A percentile compares a stretch with the other conserved stretches of the same genome.
Conservation (phyloP, 30 jellyfish, hydroid and myxozoan species). For the Hydractinia echinata region DNA sequence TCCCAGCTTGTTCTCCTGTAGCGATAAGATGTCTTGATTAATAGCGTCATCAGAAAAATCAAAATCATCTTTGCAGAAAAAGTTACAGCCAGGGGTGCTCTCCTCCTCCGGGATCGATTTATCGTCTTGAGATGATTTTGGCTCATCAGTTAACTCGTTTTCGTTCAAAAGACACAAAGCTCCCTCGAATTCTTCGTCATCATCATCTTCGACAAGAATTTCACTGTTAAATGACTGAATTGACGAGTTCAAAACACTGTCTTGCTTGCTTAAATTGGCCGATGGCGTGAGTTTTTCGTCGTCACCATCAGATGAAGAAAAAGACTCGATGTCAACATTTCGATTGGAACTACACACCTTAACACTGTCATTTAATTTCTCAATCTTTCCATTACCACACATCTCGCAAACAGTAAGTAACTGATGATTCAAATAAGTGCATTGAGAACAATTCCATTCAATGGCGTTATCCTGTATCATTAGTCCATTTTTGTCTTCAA, state of each 20-base stretch:
- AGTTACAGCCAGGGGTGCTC: no score
- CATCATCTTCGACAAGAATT: neutral
- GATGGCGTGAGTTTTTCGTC: no score
- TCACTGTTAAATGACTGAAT: neutral
- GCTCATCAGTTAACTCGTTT: neutral
- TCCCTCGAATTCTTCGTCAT: constrained; percentile 14
- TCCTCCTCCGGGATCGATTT: no score
- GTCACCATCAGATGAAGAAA: no score
- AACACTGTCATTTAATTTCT: no score
- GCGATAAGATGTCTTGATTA: constrained; percentile 36
- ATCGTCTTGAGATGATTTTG: neutral
- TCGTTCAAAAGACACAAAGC: neutral
- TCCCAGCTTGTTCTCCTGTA: constrained; percentile 26
- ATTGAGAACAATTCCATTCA: constrained; percentile 46
- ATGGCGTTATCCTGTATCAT: no score
- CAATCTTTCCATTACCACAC: constrained; percentile 29
- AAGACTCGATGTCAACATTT: no score
- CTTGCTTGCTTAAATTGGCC: no score
- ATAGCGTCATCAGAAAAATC: constrained; percentile 21
- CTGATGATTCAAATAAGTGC: constrained; percentile 54
- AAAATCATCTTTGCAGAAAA: constrained; percentile 12
- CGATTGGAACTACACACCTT: no score
- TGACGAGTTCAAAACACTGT: no score
- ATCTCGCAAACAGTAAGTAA: constrained; percentile 43
- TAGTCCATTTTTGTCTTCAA: no score